phyloP scores from a whole-genome alignment of 2,888 invertebrate genomes.

The Cephalotes varians region DNA sequence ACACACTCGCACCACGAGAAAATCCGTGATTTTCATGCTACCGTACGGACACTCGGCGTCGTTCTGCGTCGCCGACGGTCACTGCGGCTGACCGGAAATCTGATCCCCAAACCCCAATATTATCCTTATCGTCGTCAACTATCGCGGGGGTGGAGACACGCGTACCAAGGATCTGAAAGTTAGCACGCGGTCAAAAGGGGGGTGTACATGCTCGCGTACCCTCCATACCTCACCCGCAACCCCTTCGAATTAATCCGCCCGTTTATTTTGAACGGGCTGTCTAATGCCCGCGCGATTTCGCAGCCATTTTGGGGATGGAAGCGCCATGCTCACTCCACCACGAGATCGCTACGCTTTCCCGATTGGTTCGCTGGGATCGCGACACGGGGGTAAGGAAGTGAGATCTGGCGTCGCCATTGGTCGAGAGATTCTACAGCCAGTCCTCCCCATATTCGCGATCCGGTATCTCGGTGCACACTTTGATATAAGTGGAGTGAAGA shows the following conservation, averaged over 20 bases:
- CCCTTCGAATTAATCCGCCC: conserved; percentile 84
- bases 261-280: conserved; percentile 84
- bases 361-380: conserved; percentile 73
- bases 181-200: conserved; percentile 45
- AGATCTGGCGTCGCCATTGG: conserved; percentile 69
- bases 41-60: conserved; percentile 74
- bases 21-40: conserved; percentile 71
- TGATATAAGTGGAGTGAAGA: conserved; percentile 42
- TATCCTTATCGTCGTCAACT: conserved; percentile 44
- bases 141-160: conserved; percentile 45
- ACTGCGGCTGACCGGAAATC: conserved; percentile 64
- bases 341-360: conserved; percentile 12
- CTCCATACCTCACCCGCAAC: conserved; percentile 63
- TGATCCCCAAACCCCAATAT: conserved; percentile 21
- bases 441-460: conserved; percentile 28
- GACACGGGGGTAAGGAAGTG: conserved; percentile 45
- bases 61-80: conserved; percentile 72
- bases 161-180: conserved; percentile 29
- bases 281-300: conserved; percentile 83
- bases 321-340: conserved; percentile 68
- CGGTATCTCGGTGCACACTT: conserved; percentile 21
- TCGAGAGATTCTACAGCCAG: conserved; percentile 51
- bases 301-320: conserved; percentile 85
- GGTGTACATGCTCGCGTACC: conserved; percentile 26
- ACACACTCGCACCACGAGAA: conserved; percentile 25